A percentile compares a stretch with the other conserved stretches of the same genome.
Evolutionary conservation across 2,888 invertebrate species (phyloP).

Genomic region (Empis stercorea): DNA sequence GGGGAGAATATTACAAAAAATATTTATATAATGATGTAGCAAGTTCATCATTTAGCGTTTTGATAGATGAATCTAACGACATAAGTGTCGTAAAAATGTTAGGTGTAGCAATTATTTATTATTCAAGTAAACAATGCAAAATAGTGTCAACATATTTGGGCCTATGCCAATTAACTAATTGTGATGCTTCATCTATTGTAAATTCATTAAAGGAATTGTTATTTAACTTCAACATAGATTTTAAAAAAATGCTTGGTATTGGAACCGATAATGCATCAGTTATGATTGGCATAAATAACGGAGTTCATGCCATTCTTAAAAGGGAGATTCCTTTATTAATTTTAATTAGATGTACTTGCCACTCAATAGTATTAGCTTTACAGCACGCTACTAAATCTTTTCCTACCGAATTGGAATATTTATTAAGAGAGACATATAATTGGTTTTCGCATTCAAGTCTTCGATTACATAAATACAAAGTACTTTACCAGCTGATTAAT

Average conservation of each 20-base stretch:
- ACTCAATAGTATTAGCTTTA: background rate
- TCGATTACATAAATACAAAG: slow-evolving; percentile 12
- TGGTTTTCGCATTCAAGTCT: background rate
- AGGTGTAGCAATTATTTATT: background rate
- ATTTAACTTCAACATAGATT: background rate
- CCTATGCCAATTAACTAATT: background rate
- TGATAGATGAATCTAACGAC: slow-evolving; percentile 1
- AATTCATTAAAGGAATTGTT: background rate
- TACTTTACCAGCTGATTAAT: slow-evolving; percentile 15
- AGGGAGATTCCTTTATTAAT: too few species aligned
- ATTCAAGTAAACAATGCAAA: background rate
- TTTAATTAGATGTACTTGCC: background rate
- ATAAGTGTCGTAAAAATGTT: background rate
- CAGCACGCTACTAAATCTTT: background rate
- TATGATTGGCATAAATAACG: slow-evolving; percentile 1
- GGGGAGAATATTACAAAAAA: background rate
- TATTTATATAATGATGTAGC: background rate
- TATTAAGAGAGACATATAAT: slow-evolving; percentile 13
- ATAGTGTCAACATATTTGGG: background rate
- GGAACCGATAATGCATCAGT: slow-evolving; percentile 1
- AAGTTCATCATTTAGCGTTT: background rate
- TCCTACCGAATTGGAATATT: background rate
- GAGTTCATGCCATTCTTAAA: background rate
- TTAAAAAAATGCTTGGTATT: background rate
- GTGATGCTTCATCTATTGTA: background rate